Evolutionary conservation across 1,140 invertebrate genomes (phyloP).

Genomic region (Panagrolaimus sp.): DNA sequence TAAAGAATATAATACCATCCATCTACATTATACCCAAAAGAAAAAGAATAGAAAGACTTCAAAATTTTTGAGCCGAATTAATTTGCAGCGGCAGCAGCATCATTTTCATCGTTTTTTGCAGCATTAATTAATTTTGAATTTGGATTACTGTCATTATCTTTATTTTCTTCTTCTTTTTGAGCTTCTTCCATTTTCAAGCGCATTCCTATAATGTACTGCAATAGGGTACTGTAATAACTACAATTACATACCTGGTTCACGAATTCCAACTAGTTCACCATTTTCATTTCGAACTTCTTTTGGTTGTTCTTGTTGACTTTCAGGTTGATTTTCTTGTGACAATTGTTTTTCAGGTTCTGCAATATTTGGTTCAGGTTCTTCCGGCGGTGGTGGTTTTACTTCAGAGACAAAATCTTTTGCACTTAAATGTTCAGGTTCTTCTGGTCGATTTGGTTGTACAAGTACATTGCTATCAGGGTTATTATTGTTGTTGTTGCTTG

Average conservation of each 20-base stretch:
- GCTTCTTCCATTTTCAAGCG: conserved; percentile 5
- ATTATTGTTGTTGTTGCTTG: not conserved
- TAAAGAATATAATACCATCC: too few species aligned
- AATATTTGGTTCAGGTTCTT: not conserved
- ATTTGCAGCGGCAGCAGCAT: too few species aligned
- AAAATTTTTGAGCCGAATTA: too few species aligned
- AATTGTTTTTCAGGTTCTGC: not conserved
- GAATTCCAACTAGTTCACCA: not conserved
- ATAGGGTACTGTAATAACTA: too few species aligned
- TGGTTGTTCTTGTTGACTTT: not conserved
- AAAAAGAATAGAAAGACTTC: too few species aligned
- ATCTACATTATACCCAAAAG: too few species aligned
- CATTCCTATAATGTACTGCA: not conserved
- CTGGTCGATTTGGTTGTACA: not conserved
- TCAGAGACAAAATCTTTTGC: not conserved
- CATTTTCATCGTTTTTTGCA: not conserved
- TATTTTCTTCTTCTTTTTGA: not conserved
- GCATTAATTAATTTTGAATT: not conserved
- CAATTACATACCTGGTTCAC: not conserved
- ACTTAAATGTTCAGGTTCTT: not conserved
- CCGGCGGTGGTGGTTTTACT: not conserved
- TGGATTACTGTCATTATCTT: not conserved
- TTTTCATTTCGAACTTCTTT: conserved; percentile 1
- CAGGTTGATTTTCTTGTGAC: not conserved
- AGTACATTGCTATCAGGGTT: not conserved